These are phyloP conservation scores for Thalpophila matura DNA, from an alignment of 2,888 invertebrate species.

Conservation along the genomic window DNA sequence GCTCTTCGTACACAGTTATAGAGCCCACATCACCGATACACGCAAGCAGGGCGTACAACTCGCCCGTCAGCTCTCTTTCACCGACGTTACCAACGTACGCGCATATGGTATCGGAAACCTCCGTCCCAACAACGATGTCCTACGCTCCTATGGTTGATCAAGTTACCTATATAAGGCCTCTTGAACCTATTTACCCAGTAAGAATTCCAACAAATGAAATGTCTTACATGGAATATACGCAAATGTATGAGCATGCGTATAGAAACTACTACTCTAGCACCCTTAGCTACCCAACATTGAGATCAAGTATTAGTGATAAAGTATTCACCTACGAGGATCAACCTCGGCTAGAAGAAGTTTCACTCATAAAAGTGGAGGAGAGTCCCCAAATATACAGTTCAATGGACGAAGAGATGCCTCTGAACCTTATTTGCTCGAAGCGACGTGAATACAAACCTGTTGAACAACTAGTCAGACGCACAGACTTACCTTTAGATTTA, in stretches of 20 bases:
- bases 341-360: slow-evolving; percentile 67
- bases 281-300: slow-evolving; percentile 76
- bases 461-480: slow-evolving; percentile 81
- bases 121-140: slow-evolving; percentile 65
- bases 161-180: slow-evolving; percentile 75
- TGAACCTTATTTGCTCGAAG: slow-evolving; percentile 84
- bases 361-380: slow-evolving; percentile 62
- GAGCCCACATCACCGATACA: slow-evolving; percentile 72
- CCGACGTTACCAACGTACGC: slow-evolving; percentile 72
- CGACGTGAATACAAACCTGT: slow-evolving; percentile 80
- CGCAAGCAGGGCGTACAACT: slow-evolving; percentile 66
- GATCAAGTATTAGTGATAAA: slow-evolving; percentile 78
- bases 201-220: slow-evolving; percentile 83
- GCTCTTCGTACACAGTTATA: slow-evolving; percentile 64
- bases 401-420: slow-evolving; percentile 79
- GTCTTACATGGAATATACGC: slow-evolving; percentile 84
- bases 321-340: slow-evolving; percentile 75
- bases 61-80: slow-evolving; percentile 69
- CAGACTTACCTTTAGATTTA: slow-evolving; percentile 92
- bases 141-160: slow-evolving; percentile 74
- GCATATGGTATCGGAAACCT: slow-evolving; percentile 67
- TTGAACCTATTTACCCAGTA: slow-evolving; percentile 78
- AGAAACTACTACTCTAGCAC: slow-evolving; percentile 79
- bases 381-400: slow-evolving; percentile 59
- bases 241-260: slow-evolving; percentile 86